Percentiles rank a stretch among this genome's conserved stretches.
phyloP scores from a whole-genome alignment of 2,888 invertebrate species.

The Lydus trimaculatus region DNA sequence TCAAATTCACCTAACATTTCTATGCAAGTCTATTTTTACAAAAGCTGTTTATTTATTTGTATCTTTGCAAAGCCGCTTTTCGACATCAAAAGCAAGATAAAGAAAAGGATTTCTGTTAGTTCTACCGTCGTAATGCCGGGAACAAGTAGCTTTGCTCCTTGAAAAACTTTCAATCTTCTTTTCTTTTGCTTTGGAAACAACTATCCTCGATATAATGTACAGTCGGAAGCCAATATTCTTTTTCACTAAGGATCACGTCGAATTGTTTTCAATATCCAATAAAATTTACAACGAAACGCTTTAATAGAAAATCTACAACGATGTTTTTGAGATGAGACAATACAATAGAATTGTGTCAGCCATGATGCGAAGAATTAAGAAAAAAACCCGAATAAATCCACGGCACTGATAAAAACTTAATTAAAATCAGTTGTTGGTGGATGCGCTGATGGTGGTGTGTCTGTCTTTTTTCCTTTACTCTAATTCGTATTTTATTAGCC shows the following conservation, averaged over 20 bases:
- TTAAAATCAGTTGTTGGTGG: neutral
- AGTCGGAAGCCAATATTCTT: constrained; percentile 24
- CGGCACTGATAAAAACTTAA: neutral
- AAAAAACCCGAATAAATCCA: neutral
- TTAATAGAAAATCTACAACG: neutral
- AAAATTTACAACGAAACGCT: constrained; percentile 5
- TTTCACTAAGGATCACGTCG: constrained; percentile 25
- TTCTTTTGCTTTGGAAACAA: constrained; percentile 19
- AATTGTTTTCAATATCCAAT: constrained; percentile 32
- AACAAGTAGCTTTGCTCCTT: constrained; percentile 25
- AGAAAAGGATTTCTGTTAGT: constrained; percentile 46
- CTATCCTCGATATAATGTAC: constrained; percentile 12
- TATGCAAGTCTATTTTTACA: constrained; percentile 42
- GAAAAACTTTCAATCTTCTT: constrained; percentile 19
- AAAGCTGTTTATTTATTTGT: constrained; percentile 52
- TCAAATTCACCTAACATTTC: constrained; percentile 33
- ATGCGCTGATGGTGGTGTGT: neutral
- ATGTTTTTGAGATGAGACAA: neutral
- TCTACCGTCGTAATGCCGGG: constrained; percentile 40
- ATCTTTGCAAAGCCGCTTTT: constrained; percentile 47
- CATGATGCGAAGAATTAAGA: neutral
- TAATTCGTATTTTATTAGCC: constrained; percentile 9
- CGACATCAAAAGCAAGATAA: constrained; percentile 48
- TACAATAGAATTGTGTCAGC: neutral
- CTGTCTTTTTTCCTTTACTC: neutral